A percentile compares a stretch with the other conserved stretches of the same genome.
Evolutionary conservation across 2,113 vertebrate species (phyloP).

Genomic region (Psammodynastes pulverulentus): DNA sequence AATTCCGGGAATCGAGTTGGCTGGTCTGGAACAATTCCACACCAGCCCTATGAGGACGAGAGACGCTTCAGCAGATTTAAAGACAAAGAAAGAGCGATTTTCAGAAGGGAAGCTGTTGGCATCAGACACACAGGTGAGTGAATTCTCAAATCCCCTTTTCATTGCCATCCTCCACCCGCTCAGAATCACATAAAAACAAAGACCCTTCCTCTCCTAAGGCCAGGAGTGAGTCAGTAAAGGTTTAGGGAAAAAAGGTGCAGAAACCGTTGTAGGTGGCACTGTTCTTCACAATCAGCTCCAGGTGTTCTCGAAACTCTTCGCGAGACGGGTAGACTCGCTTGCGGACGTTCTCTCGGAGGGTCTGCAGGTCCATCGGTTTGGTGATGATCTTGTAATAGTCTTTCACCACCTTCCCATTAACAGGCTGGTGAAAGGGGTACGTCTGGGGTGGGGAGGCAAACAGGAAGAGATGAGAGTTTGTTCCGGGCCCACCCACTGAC

Average conservation of each 20-base stretch:
- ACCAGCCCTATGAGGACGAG: background rate
- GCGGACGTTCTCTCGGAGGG: conserved; percentile 92
- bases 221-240: background rate
- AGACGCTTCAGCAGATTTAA: background rate
- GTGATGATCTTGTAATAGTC: conserved; percentile 98
- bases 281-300: conserved; percentile 95
- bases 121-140: background rate
- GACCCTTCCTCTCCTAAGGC: background rate
- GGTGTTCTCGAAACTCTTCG: conserved; percentile 92
- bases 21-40: background rate
- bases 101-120: background rate
- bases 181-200: background rate
- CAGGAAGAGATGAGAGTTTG: background rate
- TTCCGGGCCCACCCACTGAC: background rate
- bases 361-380: conserved; percentile 96
- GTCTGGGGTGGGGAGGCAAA: conserved; percentile 71
- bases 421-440: conserved; percentile 95
- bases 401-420: conserved; percentile 95
- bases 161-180: background rate
- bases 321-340: conserved; percentile 92
- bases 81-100: background rate
- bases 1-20: background rate
- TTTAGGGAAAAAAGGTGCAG: background rate
- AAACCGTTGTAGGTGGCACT: conserved; percentile 93
- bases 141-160: background rate